A percentile compares a stretch with the other conserved stretches of the same genome.
Conservation (phyloP, 2,113 vertebrate genomes). For the Steatornis caripensis region DNA sequence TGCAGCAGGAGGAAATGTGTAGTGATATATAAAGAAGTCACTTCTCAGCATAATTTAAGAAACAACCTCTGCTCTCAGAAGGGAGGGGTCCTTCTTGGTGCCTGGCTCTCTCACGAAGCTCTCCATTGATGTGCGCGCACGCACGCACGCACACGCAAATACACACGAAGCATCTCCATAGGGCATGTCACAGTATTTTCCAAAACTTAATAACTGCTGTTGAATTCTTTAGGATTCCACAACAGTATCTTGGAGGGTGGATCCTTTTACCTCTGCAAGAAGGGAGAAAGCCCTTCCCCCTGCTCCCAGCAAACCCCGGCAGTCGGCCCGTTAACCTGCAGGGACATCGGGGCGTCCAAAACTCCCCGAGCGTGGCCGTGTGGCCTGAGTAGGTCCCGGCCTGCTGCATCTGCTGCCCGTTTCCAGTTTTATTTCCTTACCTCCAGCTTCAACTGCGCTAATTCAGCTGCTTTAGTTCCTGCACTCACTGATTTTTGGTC, state of each 20-base stretch:
- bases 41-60: slow-evolving; percentile 48
- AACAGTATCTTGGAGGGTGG: fast-evolving
- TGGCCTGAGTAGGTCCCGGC: not conserved
- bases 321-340: not conserved
- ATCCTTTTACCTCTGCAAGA: not conserved
- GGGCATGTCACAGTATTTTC: not conserved
- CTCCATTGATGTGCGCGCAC: not conserved
- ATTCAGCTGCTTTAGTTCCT: not conserved
- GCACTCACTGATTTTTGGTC: not conserved
- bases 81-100: not conserved
- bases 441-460: not conserved
- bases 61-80: not conserved
- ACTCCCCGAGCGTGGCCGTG: no score
- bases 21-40: slow-evolving; percentile 21
- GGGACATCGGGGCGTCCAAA: no score
- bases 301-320: fast-evolving
- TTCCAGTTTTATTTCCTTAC: not conserved
- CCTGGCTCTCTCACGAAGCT: not conserved
- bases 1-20: slow-evolving; percentile 36
- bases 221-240: not conserved
- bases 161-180: not conserved
- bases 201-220: not conserved
- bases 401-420: not conserved
- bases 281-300: not conserved
- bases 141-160: no score